Conservation (phyloP, 2,888 invertebrate species). For the Stratiomys singularior region DNA sequence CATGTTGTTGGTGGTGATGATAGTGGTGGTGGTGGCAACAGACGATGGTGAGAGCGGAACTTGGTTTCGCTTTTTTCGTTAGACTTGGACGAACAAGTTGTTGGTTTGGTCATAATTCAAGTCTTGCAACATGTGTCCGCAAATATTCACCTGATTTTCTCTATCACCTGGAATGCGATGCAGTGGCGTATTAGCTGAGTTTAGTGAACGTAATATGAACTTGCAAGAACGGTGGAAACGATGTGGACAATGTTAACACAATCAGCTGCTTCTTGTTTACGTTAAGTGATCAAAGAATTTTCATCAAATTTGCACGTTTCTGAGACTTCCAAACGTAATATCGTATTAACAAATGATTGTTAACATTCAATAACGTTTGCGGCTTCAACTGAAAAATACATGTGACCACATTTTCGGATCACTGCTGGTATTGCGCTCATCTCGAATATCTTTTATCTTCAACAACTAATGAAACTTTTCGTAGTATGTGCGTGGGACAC, state of each 20-base stretch:
- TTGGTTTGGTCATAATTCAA: conserved; percentile 12
- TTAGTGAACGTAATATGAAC: background rate
- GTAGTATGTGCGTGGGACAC: conserved; percentile 7
- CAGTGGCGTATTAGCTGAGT: background rate
- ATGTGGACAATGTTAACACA: too few relatives aligned
- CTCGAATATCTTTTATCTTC: background rate
- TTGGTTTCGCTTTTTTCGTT: conserved; percentile 38
- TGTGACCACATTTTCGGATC: too few relatives aligned
- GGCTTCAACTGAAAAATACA: too few relatives aligned
- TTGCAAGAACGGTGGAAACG: background rate
- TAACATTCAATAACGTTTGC: too few relatives aligned
- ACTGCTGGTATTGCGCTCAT: too few relatives aligned
- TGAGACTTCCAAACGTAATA: too few relatives aligned
- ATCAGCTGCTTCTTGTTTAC: too few relatives aligned
- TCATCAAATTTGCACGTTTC: background rate
- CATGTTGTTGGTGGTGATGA: conserved; percentile 1
- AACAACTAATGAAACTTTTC: background rate
- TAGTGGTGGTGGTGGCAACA: conserved; percentile 8
- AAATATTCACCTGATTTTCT: conserved; percentile 21
- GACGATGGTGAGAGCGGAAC: conserved; percentile 34
- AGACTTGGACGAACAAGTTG: conserved; percentile 18
- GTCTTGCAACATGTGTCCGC: background rate
- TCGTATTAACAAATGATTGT: too few relatives aligned
- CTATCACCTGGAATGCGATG: background rate
- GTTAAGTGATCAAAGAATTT: too few relatives aligned